Evolutionary conservation across 1,140 invertebrate genomes (phyloP).

Genomic region (Melipona quadrifasciata): DNA sequence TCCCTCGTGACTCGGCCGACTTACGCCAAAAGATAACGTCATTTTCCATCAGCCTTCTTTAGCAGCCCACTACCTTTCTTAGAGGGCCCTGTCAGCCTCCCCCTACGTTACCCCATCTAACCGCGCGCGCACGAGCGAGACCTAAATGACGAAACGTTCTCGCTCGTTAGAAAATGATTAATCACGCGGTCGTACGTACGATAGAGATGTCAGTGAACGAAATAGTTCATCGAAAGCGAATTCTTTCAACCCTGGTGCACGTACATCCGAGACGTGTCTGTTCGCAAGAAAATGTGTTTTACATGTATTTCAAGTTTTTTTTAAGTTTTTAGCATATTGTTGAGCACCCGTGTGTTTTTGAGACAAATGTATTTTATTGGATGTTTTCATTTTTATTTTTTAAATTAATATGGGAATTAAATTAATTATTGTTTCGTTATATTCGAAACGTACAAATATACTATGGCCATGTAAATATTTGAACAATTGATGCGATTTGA

Average conservation of each 20-base stretch:
- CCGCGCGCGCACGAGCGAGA: constrained; percentile 27
- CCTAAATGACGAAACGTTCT: neutral
- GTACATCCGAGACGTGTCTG: neutral
- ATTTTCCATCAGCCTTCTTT: constrained; percentile 69
- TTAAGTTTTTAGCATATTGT: no score
- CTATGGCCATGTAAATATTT: no score
- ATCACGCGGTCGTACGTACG: neutral
- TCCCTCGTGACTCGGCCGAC: constrained; percentile 62
- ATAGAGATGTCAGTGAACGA: neutral
- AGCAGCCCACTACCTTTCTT: constrained; percentile 49
- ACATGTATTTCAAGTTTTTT: no score
- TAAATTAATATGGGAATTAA: no score
- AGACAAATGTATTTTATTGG: no score
- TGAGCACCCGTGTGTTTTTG: no score
- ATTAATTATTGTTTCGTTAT: no score
- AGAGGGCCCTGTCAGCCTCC: constrained; percentile 4
- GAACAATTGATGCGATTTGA: no score
- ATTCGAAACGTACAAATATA: no score
- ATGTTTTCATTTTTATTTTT: no score
- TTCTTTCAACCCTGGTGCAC: neutral
- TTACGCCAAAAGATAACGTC: constrained; percentile 73
- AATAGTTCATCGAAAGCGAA: neutral
- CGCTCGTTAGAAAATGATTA: constrained; percentile 23
- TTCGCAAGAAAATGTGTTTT: no score
- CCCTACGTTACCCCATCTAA: constrained; percentile 15